Evolutionary conservation across 1,140 invertebrate genomes (phyloP), one percentile per base, ranked within the genome.

Genomic region (Drosophila pandora): DNA sequence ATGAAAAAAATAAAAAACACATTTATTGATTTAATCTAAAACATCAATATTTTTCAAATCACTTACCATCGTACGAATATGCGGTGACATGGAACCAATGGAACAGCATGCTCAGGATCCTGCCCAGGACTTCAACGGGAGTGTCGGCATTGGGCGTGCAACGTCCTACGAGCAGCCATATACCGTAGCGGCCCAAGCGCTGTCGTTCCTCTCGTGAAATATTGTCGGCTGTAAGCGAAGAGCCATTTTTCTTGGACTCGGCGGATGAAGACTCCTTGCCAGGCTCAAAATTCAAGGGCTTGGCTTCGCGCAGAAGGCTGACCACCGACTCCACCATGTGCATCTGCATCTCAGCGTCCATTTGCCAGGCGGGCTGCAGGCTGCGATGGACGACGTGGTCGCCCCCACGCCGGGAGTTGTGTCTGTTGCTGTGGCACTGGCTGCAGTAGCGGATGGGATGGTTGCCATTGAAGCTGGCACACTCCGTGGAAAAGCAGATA

Each of bases 51-150:
- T 3, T 17, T 8, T 22, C 17, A 0, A 22, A 41, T 6, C n/a
- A 1, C 54, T 74, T 91, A 98, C 98, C 97, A 93, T 98, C 97
- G 90, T 98, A 98, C 13, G 98, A 95, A 92, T 97, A 98, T 7
- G 98, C 97, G 32, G 98, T 99, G 65, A 98, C 96, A 93, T 99
- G 97, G 93, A 99, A 99, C 99, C 99, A 99, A 92, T 99, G 98
- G 93, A 99, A 99, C 57, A 99, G 94, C 94, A 98, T 98, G 57
- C 97, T 97, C 25, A 99, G 93, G 74, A 99, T 94, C 76, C 98
- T 94, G 17, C 98, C 98, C 34, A 99, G 93, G 32, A 97, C 95
- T 92, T 98, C 96, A 89, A 96, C 93, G 4, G 97, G 96, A n/a
- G 97, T 96, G 74, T 95, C 95, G 41, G 96, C 93, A 64, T 95